Percentiles rank a stretch among this genome's conserved stretches.
Evolutionary conservation across 2,113 vertebrate species (phyloP).

Genomic region (Nesogale talazaci): DNA sequence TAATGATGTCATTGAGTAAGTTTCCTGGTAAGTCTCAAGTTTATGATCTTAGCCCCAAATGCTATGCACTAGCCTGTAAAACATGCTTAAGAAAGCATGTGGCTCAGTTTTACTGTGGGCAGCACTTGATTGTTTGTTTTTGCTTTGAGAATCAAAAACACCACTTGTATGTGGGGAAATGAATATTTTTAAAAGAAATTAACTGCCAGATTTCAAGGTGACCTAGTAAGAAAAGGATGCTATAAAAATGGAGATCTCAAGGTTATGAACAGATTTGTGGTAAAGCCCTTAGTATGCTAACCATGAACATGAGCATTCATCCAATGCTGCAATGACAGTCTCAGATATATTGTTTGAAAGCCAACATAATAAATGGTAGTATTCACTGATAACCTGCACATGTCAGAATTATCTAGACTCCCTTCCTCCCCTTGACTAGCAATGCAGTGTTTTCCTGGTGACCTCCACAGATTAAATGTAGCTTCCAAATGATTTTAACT

Average conservation of each 20-base stretch:
- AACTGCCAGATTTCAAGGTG: slow-evolving; percentile 15
- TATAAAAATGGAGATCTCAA: slow-evolving; percentile 64
- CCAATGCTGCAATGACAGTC: background rate
- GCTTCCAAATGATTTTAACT: slow-evolving; percentile 15
- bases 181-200: slow-evolving; percentile 23
- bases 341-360: slow-evolving; percentile 36
- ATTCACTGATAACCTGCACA: background rate
- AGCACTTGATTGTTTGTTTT: background rate
- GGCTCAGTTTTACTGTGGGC: background rate
- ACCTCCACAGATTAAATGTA: slow-evolving; percentile 47
- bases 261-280: background rate
- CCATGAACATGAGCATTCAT: background rate
- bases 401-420: background rate
- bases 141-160: background rate
- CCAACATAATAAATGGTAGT: background rate
- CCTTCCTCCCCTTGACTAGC: background rate
- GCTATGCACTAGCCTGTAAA: background rate
- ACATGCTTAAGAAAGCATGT: background rate
- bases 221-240: slow-evolving; percentile 1
- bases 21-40: background rate
- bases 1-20: background rate
- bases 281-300: background rate
- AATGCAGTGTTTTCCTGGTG: slow-evolving; percentile 3
- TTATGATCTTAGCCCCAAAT: background rate
- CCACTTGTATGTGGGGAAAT: background rate